These are phyloP conservation scores for Choloepus didactylus DNA, from an alignment of 2,797 vertebrate genomes.

Conservation along the genomic window DNA sequence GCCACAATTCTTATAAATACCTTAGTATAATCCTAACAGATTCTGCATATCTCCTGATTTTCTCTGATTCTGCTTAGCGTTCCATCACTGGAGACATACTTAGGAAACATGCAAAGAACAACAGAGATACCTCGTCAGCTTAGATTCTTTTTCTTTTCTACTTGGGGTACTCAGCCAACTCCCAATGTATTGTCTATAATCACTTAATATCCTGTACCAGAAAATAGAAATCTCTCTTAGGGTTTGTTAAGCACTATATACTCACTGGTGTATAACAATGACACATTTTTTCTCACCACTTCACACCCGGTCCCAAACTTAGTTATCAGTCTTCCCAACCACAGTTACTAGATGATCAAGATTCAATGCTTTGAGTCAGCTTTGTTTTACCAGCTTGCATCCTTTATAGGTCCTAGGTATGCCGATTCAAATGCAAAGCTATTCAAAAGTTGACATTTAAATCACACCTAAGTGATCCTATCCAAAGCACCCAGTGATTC, in stretches of 20 bases:
- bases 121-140: neutral
- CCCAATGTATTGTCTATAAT: neutral
- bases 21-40: neutral
- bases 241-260: neutral
- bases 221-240: neutral
- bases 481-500: neutral
- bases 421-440: neutral
- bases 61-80: neutral
- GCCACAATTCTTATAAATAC: neutral
- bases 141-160: neutral
- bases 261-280: neutral
- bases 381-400: neutral
- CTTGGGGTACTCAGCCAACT: neutral
- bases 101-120: neutral
- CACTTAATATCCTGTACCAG: neutral
- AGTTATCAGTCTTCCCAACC: neutral
- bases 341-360: neutral
- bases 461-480: neutral
- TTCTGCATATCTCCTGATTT: neutral
- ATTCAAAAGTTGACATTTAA: neutral
- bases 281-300: neutral
- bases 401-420: neutral
- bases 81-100: neutral
- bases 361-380: neutral
- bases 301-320: neutral